Evolutionary conservation across 2,888 invertebrate species (phyloP).

Genomic region (Phalangium opilio): DNA sequence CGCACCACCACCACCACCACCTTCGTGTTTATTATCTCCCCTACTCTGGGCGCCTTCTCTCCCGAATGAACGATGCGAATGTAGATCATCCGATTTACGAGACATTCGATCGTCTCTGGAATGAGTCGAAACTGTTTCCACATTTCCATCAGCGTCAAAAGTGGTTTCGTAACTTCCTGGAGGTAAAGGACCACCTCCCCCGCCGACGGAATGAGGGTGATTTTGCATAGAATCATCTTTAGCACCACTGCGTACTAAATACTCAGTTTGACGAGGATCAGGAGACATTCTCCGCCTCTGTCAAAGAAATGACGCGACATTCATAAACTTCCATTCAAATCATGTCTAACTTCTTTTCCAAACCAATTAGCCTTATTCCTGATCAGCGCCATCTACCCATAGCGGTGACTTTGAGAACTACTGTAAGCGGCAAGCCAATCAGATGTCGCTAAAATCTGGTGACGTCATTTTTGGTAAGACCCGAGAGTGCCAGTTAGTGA

Average conservation of each 20-base stretch:
- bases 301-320: no score
- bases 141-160: constrained; percentile 78
- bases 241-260: constrained; percentile 1
- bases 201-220: no score
- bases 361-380: no score
- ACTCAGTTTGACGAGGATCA: constrained; percentile 14
- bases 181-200: background rate
- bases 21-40: constrained; percentile 12
- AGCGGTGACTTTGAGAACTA: no score
- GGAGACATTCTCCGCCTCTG: constrained; percentile 14
- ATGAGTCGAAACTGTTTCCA: constrained; percentile 68
- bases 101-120: constrained; percentile 50
- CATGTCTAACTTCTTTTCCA: no score
- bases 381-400: no score
- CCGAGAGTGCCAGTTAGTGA: no score
- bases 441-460: no score
- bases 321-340: no score
- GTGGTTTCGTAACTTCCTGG: constrained; percentile 39
- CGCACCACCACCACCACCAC: background rate
- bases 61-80: constrained; percentile 15
- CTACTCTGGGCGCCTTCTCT: constrained; percentile 13
- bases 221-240: no score
- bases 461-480: no score
- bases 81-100: constrained; percentile 40
- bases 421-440: no score